Evolutionary conservation across 2,888 invertebrate species (phyloP), one percentile per base, ranked within the genome.

Genomic region (Andrena praecox): DNA sequence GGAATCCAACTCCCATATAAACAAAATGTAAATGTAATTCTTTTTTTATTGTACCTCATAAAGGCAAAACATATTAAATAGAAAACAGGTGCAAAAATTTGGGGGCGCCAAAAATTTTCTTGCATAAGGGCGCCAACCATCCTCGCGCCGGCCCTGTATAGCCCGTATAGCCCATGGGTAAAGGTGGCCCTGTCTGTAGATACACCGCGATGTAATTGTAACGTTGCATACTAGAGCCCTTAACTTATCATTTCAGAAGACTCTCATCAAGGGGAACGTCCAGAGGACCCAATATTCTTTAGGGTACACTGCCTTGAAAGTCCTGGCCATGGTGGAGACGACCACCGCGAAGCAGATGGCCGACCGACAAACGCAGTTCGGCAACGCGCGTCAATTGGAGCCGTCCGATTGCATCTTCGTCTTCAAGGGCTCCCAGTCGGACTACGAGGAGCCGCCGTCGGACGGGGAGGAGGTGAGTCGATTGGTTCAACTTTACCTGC

Each of bases 371-470:
- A 94, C 94, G 69, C 94, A 94, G 87, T 93, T 94, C 87, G 94
- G 94, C 84, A 93, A 93, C 85, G 77, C 86, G 27, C 90, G 94
- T 63, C 77, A 85, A 73, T 87, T 94, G 77, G 92, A 94, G 8
- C 89, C 90, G 66, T 93, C 93, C 16, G 93, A 94, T 29, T 91
- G 93, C 88, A 91, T 94, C 87, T 94, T 94, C 79, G 94, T 94
- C 75, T 94, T 94, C 90, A 93, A 93, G 89, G 89, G 90, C 67
- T 91, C 93, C 2, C 62, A 85, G 68, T 93, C 94, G 33, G 94
- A 94, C 87, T 93, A 94, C 72, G 94, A 94, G 85, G 94, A 94
- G 77, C 93, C 93, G 50, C 80, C 89, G 42, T 91, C 91, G 54
- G 92, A 92, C 31, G 92, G 90, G 79, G 92, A 91, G 80, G 93